phyloP scores from a whole-genome alignment of 2,888 invertebrate species.

The Zeuzera pyrina region DNA sequence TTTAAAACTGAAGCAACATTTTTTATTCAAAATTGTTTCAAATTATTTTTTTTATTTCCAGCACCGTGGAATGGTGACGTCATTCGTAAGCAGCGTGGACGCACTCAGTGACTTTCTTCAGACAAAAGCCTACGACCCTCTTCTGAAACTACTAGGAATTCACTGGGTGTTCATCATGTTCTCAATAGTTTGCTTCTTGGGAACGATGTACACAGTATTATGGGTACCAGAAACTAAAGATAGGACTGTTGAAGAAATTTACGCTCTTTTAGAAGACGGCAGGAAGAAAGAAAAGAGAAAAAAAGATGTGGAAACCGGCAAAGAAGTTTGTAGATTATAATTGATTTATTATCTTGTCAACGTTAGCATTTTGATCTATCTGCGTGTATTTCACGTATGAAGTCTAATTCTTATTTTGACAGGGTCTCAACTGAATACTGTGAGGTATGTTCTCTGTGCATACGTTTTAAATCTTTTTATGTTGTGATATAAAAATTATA shows the following conservation, averaged over 20 bases:
- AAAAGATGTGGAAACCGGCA: conserved; percentile 35
- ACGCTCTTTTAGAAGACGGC: conserved; percentile 46
- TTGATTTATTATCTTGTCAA: background rate
- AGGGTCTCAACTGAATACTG: background rate
- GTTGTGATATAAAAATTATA: background rate
- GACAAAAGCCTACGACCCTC: conserved; percentile 59
- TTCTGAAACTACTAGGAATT: conserved; percentile 56
- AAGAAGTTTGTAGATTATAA: conserved; percentile 49
- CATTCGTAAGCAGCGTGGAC: conserved; percentile 54
- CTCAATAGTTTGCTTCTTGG: conserved; percentile 55
- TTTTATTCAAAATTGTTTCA: background rate
- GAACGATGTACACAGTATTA: conserved; percentile 53
- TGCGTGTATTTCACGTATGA: background rate
- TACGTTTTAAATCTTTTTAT: conserved; percentile 1
- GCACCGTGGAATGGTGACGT: conserved; percentile 64
- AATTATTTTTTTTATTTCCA: conserved; percentile 23
- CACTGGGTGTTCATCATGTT: conserved; percentile 67
- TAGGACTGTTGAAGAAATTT: conserved; percentile 53
- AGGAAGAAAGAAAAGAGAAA: conserved; percentile 54
- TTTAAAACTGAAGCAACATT: background rate
- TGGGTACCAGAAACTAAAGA: conserved; percentile 65
- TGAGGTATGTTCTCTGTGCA: conserved; percentile 1
- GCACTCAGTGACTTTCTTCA: conserved; percentile 63
- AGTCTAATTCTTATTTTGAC: background rate
- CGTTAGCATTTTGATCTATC: background rate